Conservation (phyloP, 1,140 invertebrate species). For the Lasaia peninsularis region DNA sequence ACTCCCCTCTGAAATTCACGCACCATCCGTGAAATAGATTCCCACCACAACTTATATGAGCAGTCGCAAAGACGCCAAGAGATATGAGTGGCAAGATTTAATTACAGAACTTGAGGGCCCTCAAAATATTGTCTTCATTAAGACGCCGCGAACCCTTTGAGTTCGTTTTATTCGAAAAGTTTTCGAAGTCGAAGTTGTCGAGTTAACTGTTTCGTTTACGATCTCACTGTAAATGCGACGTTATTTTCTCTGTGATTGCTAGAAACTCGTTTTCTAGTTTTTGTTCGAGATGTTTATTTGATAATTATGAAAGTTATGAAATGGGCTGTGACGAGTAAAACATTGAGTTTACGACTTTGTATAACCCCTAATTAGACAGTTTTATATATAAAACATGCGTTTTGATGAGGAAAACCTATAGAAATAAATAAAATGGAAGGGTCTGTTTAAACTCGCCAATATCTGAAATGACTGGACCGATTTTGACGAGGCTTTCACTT, state of each 20-base stretch:
- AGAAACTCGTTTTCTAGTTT: background rate
- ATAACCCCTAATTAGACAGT: too few relatives aligned
- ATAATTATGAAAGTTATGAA: background rate
- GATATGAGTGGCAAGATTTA: slow-evolving; percentile 19
- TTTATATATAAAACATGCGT: too few relatives aligned
- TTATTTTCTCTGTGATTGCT: slow-evolving; percentile 4
- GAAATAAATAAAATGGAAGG: too few relatives aligned
- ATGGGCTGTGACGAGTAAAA: background rate
- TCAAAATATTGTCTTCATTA: slow-evolving; percentile 22
- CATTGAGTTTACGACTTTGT: too few relatives aligned
- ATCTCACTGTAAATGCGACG: background rate
- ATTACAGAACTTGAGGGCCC: slow-evolving; percentile 17
- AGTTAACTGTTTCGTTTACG: slow-evolving; percentile 11
- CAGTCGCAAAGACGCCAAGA: slow-evolving; percentile 1
- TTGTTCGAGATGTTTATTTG: background rate
- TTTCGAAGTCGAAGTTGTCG: slow-evolving; percentile 4
- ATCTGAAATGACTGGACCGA: too few relatives aligned
- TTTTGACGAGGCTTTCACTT: too few relatives aligned
- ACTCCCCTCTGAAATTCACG: background rate
- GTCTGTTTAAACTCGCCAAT: too few relatives aligned
- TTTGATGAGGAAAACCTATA: too few relatives aligned
- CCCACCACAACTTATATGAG: background rate
- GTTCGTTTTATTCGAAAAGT: slow-evolving; percentile 20
- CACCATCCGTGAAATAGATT: slow-evolving; percentile 14
- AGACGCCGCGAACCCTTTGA: slow-evolving; percentile 11